Base-by-base conservation (phyloP, 1,140 invertebrate genomes). In the Procambarus clarkii region DNA sequence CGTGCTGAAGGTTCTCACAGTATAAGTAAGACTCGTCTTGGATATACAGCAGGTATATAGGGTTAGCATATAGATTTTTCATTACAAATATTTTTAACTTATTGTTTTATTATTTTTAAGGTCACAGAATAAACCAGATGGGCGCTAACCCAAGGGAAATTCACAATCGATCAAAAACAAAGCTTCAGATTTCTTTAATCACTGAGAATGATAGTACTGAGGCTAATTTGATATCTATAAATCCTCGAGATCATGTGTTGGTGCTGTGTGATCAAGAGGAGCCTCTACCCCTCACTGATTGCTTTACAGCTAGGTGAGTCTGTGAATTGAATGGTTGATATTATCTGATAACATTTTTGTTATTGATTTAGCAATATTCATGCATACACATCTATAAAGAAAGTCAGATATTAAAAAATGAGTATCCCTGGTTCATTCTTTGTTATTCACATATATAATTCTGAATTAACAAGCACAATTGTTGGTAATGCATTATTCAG, bases 221-320 rank as follows among this genome's bases (percentile, higher is more conserved):
- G 54, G n/a, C 3, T 34, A 24, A 18, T 58, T 58, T 48, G 50
- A n/a, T 64, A 54, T 34, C 81, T 13, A 34, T n/a, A 77, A 76
- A 85, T 48, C 60, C 89, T 34, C 50, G 54, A 50, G 46, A 90
- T n/a, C 78, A 81, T 34, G 88, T 92, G 46, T 48, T 92, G 4
- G 18, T 54, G 15, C n/a, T 92, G 46, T 92, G 92, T 34, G 86
- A 87, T 48, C 92, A 92, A 64, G 64, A 78, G 48, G 45, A 85
- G 7, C 88, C 85, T 3, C 3, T 92, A 24, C 92, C 86, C 46
- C 76, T 92, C 0, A 81, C 76, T 13, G 82, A 92, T 21, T 92
- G 92, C 60, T 92, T 92, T 46, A 80, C 92, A 60, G 92, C 90
- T 24, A 82, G 78, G 86, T 86, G 80, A 76, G 44, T 44, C 5